Evolutionary conservation across 2,797 vertebrate genomes (phyloP).

Genomic region (Salarias fasciatus): DNA sequence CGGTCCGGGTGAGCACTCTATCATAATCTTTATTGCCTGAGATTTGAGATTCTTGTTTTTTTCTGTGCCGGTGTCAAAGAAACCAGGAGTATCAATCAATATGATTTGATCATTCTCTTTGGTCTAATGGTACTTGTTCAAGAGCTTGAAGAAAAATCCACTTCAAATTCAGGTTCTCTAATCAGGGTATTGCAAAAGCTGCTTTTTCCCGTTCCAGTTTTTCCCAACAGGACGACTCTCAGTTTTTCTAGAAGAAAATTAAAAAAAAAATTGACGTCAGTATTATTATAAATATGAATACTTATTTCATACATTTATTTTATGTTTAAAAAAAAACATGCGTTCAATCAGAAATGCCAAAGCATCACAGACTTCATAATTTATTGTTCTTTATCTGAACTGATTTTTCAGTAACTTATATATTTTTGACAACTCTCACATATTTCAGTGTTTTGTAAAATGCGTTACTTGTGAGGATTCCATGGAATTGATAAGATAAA

Average conservation of each 20-base stretch:
- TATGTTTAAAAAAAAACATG: no score
- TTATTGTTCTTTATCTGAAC: no score
- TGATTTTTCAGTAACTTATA: no score
- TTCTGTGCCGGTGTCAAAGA: conserved; percentile 29
- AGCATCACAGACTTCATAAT: no score
- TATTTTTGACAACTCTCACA: no score
- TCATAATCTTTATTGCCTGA: conserved; percentile 54
- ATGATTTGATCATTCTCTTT: conserved; percentile 41
- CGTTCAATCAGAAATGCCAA: no score
- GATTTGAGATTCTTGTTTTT: conserved; percentile 33
- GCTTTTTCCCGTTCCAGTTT: conserved; percentile 68
- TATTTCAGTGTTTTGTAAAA: no score
- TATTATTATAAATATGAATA: not conserved
- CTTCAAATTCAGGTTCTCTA: conserved; percentile 21
- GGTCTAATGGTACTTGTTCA: conserved; percentile 33
- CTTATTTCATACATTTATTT: not conserved
- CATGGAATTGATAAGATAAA: no score
- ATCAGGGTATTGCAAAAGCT: conserved; percentile 46
- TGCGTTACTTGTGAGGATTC: no score
- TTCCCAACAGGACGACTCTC: conserved; percentile 59
- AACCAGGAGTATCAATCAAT: conserved; percentile 66
- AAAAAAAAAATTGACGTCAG: no score
- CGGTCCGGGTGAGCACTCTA: conserved; percentile 39
- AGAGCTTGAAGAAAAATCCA: conserved; percentile 16
- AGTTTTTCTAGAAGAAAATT: conserved; percentile 12